Evolutionary conservation across 2,888 invertebrate species (phyloP), one percentile per base, ranked within the genome.

Genomic region (Hemithea aestivaria): DNA sequence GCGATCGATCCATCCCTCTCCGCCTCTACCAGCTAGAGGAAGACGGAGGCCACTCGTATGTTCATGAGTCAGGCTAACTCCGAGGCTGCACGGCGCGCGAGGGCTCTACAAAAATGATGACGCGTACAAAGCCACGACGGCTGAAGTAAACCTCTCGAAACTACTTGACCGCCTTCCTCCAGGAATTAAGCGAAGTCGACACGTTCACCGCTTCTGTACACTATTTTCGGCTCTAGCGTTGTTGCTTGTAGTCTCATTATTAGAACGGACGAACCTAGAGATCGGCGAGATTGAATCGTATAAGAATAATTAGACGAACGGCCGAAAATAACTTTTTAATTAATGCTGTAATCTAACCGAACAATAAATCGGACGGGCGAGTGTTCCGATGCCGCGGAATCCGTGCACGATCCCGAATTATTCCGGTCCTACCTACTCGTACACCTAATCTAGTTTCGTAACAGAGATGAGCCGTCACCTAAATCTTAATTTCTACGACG

Each of bases 81-180:
- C 64, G 60, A 58, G 53, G 51, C 58, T 62, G 62, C 59, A 68
- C 69, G 65, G 65, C 66, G 61, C 56, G 62, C 55, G 55, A 77
- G 75, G 58, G 70, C 73, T 53, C 79, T 81, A 64, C 56, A 58
- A 53, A 66, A 71, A 52, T 50, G 84, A 79, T 81, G 83, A 83
- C 70, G 62, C 63, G 50, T 58, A 66, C 55, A 51, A 11, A 40
- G 59, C 52, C 58, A 56, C 58, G 53, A 56, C 63, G 57, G 63
- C 55, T 57, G 62, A 58, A 66, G 67, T 51, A 58, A 56, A 51
- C 46, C 73, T 68, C 82, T 80, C 59, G 61, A 73, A 59, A 60
- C 61, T 66, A 78, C 85, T 85, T 82, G 83, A 83, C 80, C 77
- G 84, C 73, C 68, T 78, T 76, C 67, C 58, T 58, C 51, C 61